Evolutionary conservation across 53 echinoderm and acorn worm species (phyloP).

Genomic region (Zoroaster sp.): DNA sequence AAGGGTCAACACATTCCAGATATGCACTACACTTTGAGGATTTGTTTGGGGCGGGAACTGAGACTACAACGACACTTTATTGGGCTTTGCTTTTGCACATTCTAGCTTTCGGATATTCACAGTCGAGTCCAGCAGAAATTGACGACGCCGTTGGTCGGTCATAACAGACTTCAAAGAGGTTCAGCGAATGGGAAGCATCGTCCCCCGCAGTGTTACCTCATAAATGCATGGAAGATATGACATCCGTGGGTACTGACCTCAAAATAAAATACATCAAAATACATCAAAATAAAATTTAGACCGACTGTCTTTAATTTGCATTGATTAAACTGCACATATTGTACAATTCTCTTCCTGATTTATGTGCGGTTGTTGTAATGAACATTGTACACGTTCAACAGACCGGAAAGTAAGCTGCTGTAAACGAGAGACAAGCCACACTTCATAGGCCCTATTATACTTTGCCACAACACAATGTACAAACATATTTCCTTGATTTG

Average conservation of each 20-base stretch:
- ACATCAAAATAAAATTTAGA: too few relatives aligned
- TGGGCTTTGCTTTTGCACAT: conserved; percentile 69
- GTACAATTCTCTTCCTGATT: too few relatives aligned
- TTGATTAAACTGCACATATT: too few relatives aligned
- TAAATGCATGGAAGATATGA: conserved; percentile 49
- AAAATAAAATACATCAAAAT: too few relatives aligned
- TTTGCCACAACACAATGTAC: too few relatives aligned
- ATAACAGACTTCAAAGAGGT: conserved; percentile 47
- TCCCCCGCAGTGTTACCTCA: conserved; percentile 30
- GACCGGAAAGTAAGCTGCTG: too few relatives aligned
- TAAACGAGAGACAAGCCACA: too few relatives aligned
- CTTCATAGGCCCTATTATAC: too few relatives aligned
- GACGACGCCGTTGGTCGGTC: conserved; percentile 61
- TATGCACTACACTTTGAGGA: conserved; percentile 57
- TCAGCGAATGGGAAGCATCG: conserved; percentile 23
- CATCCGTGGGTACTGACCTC: conserved; percentile 54
- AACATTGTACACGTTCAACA: too few relatives aligned
- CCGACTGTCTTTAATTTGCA: too few relatives aligned
- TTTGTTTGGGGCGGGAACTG: conserved; percentile 75
- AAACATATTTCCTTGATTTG: too few relatives aligned
- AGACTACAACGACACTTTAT: conserved; percentile 65
- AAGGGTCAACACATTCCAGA: background rate
- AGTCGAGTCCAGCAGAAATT: conserved; percentile 58
- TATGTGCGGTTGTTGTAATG: too few relatives aligned
- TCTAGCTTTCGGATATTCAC: conserved; percentile 66